Evolutionary conservation across 2,888 invertebrate genomes (phyloP), one percentile per base, ranked within the genome.

Genomic region (Cylloceria caligata): DNA sequence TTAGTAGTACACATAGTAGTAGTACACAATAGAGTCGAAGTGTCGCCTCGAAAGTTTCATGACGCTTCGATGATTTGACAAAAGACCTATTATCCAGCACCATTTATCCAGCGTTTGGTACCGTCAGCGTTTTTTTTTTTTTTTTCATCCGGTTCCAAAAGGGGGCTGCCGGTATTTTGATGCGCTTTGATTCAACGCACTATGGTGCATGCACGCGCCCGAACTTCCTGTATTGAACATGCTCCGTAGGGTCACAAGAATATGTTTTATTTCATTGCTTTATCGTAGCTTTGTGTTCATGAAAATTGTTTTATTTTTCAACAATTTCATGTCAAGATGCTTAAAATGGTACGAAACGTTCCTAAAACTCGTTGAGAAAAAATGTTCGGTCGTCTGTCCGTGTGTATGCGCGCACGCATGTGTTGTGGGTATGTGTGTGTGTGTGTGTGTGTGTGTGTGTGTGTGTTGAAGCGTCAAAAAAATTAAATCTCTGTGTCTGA

Each of bases 111-210:
- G 21, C 39, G 21, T 24, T 24, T 64, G 64, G 71, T 47, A 72
- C 27, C 71, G n/a, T 34, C 57, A 57, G 0, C 71, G 16, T 68
- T 68, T 52, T 52, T 68, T 52, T 52, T 24, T 55, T 39, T 57
- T 42, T 42, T 42, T 57, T 7, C 1, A 13, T 55, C 52, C 52
- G 24, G n/a, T 69, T 39, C 69, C 16, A 72, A 34, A 71, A 72
- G 27, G 57, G 69, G 45, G 21, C 71, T 19, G 47, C 60, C 71
- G 71, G 71, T 72, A 72, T 72, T 72, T 72, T 42, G 57, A 60
- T 71, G 71, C 57, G 71, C 71, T 71, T 71, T 71, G 60, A 71
- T 60, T 71, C 45, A 60, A 71, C 60, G 45, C 30, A 45, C 30
- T 45, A 27, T 57, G 60, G 71, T 45, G 57, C 57, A 45, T 45